Evolutionary conservation across 2,797 vertebrate species (phyloP), one percentile per base, ranked within the genome.

Genomic region (Pipistrellus kuhlii): DNA sequence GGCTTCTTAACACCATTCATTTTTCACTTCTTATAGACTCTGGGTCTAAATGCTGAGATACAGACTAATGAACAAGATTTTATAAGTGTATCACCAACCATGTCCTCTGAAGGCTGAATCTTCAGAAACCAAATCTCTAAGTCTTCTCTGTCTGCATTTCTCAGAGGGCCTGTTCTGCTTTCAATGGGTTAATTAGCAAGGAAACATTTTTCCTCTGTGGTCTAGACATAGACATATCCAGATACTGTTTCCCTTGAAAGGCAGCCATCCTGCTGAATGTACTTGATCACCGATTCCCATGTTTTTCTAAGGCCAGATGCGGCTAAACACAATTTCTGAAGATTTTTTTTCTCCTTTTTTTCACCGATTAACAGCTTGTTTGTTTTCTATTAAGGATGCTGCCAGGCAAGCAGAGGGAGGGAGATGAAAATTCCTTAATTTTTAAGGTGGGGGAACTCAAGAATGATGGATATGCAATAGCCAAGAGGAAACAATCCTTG

Each of bases 181-280:
- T 97, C 96, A 97, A 96, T 97, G 98, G 98, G 97, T 98, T 98
- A 98, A 98, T 98, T 98, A 98, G 97, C 96, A 97, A 97, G 94
- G 97, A 98, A 98, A 93, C 97, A 98, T 98, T 98, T 98, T 98
- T 98, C 97, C 97, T 97, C 97, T 98, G 98, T 98, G 98, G 98
- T 98, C 98, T 98, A 98, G 98, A 98, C 98, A 98, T 96, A 98
- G 98, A 98, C 98, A 98, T 98, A 98, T 98, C 98, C 98, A 98
- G 98, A 98, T 98, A 98, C 95, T 98, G 98, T 98, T 98, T 98
- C 98, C 98, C 96, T 98, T 98, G 98, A 98, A 98, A 98, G 95
- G 97, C 97, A 98, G 98, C 98, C 98, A 98, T 98, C 96, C 98
- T 98, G 97, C 97, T 98, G 97, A 98, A 97, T 93, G 94, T 96